Conservation (phyloP, 2,888 invertebrate species). For the Pedicia rivosa region DNA sequence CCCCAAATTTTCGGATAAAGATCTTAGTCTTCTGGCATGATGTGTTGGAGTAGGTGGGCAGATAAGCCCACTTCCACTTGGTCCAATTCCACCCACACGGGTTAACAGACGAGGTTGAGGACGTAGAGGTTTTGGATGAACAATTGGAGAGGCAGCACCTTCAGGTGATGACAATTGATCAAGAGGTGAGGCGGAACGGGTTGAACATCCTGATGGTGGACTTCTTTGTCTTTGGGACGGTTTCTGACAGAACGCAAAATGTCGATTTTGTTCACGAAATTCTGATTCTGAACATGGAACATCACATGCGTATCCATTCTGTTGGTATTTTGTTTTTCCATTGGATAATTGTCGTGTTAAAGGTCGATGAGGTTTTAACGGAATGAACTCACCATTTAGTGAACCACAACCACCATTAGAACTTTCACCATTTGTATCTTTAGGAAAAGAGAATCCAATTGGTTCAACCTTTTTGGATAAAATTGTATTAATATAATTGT, state of each 20-base stretch:
- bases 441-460: background rate
- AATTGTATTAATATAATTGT: conserved; percentile 54
- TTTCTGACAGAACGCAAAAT: conserved; percentile 17
- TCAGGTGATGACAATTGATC: conserved; percentile 18
- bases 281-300: background rate
- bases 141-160: conserved; percentile 9
- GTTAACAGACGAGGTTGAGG: conserved; percentile 48
- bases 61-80: conserved; percentile 34
- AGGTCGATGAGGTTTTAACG: conserved; percentile 47
- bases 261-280: conserved; percentile 5
- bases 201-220: conserved; percentile 30
- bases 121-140: conserved; percentile 18
- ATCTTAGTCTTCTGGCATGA: conserved; percentile 53
- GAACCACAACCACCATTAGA: conserved; percentile 14
- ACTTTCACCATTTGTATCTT: conserved; percentile 2
- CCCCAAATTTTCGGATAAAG: conserved; percentile 26
- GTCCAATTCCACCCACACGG: conserved; percentile 29
- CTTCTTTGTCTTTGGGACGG: conserved; percentile 23
- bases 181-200: conserved; percentile 30
- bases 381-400: conserved; percentile 19
- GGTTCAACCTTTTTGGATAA: conserved; percentile 23
- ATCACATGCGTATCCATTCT: conserved; percentile 15
- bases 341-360: conserved; percentile 48
- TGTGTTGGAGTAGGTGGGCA: conserved; percentile 83
- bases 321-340: conserved; percentile 29